Evolutionary conservation across 2,113 vertebrate species (phyloP), one percentile per base, ranked within the genome.

Genomic region (Morphnarchus princeps): DNA sequence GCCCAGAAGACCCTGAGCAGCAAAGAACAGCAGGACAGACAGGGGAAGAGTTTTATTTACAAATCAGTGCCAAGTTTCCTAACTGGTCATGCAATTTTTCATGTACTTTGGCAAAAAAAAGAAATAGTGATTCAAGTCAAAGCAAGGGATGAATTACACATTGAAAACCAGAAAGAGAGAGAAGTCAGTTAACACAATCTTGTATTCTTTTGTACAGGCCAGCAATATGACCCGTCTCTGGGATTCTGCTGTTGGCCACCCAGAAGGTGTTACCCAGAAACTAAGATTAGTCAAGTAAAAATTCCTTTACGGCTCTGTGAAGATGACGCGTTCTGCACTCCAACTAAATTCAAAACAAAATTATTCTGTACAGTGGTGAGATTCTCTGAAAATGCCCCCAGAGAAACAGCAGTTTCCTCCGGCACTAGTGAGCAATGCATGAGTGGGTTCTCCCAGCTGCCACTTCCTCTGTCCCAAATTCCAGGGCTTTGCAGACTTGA

Each of bases 391-490:
- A 87, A 25, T 0, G 11, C 32, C 69, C 58, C 43, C 45, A 21
- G 34, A 78, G 32, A 32, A 82, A 45, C 0, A 2, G 55, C 45
- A 18, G 25, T 28, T 81, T 36, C 43, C 47, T 22, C 25, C 47
- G 13, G 55, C 12, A 4, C 32, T 6, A 9, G 13, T 5, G 24
- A 9, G 7, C 55, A 71, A 7, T 2, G n/a, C 61, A 11, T 0
- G 21, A 32, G 34, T 3, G 26, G 59, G 45, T 38, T 74, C 50
- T 52, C 59, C 40, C n/a, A 24, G 36, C 32, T 57, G 25, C 66
- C 3, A 10, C 79, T 26, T 52, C 38, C 43, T 17, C 57, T 4
- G 29, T 22, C 72, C 89, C 80, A 58, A 2, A 50, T n/a, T 7
- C 42, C 63, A 45, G 50, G n/a, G 54, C 38, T 70, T 40, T 52